These are phyloP conservation scores for Spheniscus mendiculus DNA, from an alignment of 2,113 vertebrate species.

Conservation along the genomic window DNA sequence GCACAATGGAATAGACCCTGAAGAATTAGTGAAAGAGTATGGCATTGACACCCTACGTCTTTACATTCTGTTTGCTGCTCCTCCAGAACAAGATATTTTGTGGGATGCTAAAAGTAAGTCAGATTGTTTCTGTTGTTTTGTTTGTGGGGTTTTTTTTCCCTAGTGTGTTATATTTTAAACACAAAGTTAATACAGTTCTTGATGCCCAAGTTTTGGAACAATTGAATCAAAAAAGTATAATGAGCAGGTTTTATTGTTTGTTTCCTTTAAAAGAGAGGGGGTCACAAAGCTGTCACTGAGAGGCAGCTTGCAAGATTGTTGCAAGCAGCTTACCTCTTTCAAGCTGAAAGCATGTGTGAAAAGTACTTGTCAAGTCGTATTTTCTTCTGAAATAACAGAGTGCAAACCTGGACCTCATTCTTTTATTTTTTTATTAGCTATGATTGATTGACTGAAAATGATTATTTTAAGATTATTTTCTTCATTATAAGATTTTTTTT, in stretches of 20 bases:
- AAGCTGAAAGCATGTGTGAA: background rate
- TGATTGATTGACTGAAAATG: background rate
- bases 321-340: background rate
- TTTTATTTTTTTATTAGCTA: background rate
- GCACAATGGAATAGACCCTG: constrained; percentile 91
- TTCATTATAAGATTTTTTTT: background rate
- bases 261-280: background rate
- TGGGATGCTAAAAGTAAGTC: constrained; percentile 94
- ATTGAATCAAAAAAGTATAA: background rate
- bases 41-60: constrained; percentile 91
- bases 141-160: background rate
- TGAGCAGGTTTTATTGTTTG: background rate
- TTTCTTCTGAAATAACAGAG: background rate
- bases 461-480: background rate
- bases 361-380: background rate
- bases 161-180: background rate
- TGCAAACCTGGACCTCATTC: background rate
- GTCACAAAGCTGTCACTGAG: background rate
- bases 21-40: constrained; percentile 83
- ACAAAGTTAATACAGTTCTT: background rate
- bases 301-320: background rate
- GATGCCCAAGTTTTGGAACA: background rate
- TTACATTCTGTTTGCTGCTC: constrained; percentile 89
- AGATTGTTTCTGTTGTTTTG: background rate
- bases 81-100: constrained; percentile 94